Percentiles rank a stretch among this genome's conserved stretches.
Conservation (phyloP, 2,888 invertebrate genomes). For the Carpatolechia fugitivella region DNA sequence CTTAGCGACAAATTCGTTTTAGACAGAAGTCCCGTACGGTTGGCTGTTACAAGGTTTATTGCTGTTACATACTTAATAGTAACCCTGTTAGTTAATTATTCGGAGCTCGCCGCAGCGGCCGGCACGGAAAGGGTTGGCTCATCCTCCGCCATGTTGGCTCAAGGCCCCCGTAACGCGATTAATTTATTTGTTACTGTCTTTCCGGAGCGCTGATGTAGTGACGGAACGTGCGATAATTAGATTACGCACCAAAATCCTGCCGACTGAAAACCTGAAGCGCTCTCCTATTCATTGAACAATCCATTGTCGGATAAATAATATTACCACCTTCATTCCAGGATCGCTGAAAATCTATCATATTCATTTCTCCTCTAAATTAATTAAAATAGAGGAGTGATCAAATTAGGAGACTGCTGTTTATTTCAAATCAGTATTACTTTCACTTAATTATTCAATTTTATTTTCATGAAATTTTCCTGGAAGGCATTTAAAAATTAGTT, state of each 20-base stretch:
- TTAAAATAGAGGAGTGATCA: background rate
- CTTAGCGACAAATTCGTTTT: slow-evolving; percentile 55
- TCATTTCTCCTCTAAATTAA: background rate
- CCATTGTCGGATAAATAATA: background rate
- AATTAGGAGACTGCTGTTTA: slow-evolving; percentile 21
- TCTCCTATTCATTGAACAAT: background rate
- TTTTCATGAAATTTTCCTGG: too few species aligned
- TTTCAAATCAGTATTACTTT: slow-evolving; percentile 19
- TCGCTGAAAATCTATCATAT: too few species aligned
- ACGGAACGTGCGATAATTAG: background rate
- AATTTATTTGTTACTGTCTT: slow-evolving; percentile 59
- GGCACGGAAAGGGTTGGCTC: slow-evolving; percentile 45
- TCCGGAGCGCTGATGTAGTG: slow-evolving; percentile 29
- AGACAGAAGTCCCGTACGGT: slow-evolving; percentile 46
- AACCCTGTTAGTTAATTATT: slow-evolving; percentile 74
- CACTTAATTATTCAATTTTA: too few species aligned
- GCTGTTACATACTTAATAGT: slow-evolving; percentile 73
- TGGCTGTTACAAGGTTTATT: slow-evolving; percentile 57
- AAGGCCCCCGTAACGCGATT: slow-evolving; percentile 59
- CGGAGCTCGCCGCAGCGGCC: slow-evolving; percentile 52
- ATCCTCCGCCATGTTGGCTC: slow-evolving; percentile 52
- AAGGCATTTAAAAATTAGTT: too few species aligned
- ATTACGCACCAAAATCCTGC: background rate
- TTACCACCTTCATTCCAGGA: background rate
- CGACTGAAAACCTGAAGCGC: background rate